Conservation (phyloP, 2,888 invertebrate species). For the Torymus auratus region DNA sequence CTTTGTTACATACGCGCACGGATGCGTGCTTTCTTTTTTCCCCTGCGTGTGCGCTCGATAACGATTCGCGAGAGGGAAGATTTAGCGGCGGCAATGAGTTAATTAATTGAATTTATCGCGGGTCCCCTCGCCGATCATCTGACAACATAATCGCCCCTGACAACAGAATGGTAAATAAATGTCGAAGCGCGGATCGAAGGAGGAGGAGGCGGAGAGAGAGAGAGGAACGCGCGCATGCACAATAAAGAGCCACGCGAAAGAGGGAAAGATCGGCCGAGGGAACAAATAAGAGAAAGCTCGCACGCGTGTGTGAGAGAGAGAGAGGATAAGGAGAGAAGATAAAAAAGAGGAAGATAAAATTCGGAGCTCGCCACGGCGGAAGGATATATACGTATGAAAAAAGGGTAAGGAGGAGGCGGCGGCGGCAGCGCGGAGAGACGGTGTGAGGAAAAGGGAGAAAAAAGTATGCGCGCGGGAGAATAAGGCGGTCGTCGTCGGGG, state of each 20-base stretch:
- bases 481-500: not conserved
- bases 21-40: too few relatives aligned
- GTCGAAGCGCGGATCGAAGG: conserved; percentile 28
- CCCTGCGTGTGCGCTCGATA: not conserved
- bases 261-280: conserved; percentile 32
- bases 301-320: not conserved
- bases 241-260: conserved; percentile 15
- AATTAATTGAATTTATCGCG: conserved; percentile 60
- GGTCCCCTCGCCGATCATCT: conserved; percentile 51
- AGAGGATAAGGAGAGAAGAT: not conserved
- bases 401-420: not conserved
- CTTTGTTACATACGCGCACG: too few relatives aligned
- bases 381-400: conserved; percentile 20
- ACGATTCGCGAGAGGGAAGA: too few relatives aligned
- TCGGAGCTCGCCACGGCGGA: not conserved
- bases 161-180: conserved; percentile 59
- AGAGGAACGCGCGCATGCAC: conserved; percentile 18
- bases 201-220: not conserved
- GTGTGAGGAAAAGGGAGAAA: conserved; percentile 11
- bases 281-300: conserved; percentile 51
- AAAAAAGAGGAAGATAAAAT: too few relatives aligned
- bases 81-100: conserved; percentile 17
- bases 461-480: not conserved
- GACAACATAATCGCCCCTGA: conserved; percentile 59
- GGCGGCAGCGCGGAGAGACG: not conserved